Evolutionary conservation across 1,140 invertebrate genomes (phyloP), one percentile per base, ranked within the genome.

Genomic region (Antheraea pernyi): DNA sequence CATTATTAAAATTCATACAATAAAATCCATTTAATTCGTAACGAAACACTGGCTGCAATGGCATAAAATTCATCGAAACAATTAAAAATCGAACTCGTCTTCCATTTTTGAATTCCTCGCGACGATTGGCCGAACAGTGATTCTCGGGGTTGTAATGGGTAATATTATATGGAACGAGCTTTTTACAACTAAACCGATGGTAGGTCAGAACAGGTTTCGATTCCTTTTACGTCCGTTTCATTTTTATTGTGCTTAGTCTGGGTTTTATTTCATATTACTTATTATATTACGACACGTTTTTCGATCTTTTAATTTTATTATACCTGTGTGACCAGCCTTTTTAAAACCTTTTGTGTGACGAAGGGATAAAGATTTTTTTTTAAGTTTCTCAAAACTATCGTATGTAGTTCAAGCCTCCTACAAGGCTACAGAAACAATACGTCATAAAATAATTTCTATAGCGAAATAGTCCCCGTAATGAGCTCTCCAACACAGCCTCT

Each of bases 81-180:
- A 89, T 91, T 91, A 91, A 90, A 91, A 89, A 89, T 87, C 84
- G 85, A 89, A 89, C 75, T 76, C 72, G 84, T 74, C 82, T 86
- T 89, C 86, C 85, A 89, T 89, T 90, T 85, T 81, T 78, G 77
- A 89, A 88, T 88, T 81, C 86, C 73, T 76, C 59, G 70, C 73
- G 71, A 73, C 80, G 81, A 91, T 90, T 90, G 86, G 83, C 68
- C 79, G 80, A 80, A 77, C 84, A 80, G 85, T 91, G 85, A 86
- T 90, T 91, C 89, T 85, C 86, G 80, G 83, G 83, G 81, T 85
- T 86, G 86, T 89, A 91, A 90, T 91, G 83, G 88, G 84, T 85
- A 90, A 91, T 91, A 90, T 90, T 89, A 88, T 89, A 90, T 85
- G 86, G 85, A 89, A 91, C 86, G 84, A 82, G 81, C 81, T 77